These are phyloP conservation scores for Sorex maritimensis DNA, from an alignment of 2,797 vertebrate species.

Conservation along the genomic window DNA sequence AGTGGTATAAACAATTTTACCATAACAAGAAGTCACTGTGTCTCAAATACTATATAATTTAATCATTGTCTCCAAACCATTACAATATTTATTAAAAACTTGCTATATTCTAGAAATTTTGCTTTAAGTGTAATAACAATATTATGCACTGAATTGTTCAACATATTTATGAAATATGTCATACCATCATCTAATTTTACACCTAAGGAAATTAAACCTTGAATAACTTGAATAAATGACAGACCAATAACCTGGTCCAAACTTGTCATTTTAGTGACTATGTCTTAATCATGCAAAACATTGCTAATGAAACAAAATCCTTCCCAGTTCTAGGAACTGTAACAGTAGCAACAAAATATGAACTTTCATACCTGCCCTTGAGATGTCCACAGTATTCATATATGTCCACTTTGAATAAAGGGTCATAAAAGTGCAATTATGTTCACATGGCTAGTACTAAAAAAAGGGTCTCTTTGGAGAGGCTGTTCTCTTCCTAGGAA, in stretches of 20 bases:
- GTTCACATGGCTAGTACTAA: background rate
- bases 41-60: conserved; percentile 15
- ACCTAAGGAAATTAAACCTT: background rate
- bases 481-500: background rate
- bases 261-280: background rate
- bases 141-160: background rate
- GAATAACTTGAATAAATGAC: conserved; percentile 18
- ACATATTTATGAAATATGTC: background rate
- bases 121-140: background rate
- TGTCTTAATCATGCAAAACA: background rate
- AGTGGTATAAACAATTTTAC: conserved; percentile 21
- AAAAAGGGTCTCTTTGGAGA: background rate
- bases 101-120: background rate
- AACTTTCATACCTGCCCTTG: background rate
- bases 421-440: background rate
- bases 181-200: background rate
- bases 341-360: background rate
- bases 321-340: background rate
- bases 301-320: background rate
- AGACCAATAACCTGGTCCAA: background rate
- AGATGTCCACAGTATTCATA: background rate
- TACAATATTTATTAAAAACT: background rate
- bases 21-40: conserved; percentile 21
- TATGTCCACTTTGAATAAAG: background rate
- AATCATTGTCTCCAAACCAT: background rate